phyloP scores from a whole-genome alignment of 2,797 vertebrate genomes.

The Sebastes kiyomatsui region DNA sequence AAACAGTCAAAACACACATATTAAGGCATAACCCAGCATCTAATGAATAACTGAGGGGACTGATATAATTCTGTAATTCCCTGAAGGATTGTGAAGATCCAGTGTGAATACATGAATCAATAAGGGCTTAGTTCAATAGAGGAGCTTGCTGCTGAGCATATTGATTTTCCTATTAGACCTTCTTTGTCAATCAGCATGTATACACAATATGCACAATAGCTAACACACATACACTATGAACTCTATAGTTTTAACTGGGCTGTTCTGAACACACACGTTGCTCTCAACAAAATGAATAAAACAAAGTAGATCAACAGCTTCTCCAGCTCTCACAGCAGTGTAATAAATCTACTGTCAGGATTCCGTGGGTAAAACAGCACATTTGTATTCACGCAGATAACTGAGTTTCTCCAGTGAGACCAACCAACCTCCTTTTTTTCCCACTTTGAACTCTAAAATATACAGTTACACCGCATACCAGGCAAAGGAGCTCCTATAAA shows the following conservation, averaged over 20 bases:
- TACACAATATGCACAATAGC: not conserved
- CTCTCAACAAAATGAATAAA: not conserved
- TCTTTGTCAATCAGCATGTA: not conserved
- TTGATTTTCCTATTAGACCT: constrained; percentile 13
- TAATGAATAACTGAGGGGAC: not conserved
- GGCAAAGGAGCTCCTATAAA: not conserved
- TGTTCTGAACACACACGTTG: not conserved
- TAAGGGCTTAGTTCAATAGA: not conserved
- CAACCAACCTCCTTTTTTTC: not conserved
- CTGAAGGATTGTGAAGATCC: not conserved
- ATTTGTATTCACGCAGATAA: constrained; percentile 26
- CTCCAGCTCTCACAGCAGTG: not conserved
- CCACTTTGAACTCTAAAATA: constrained; percentile 10
- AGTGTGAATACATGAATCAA: constrained; percentile 9
- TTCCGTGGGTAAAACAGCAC: not conserved
- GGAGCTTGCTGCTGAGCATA: not conserved
- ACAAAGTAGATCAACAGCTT: constrained; percentile 15
- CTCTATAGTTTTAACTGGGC: not conserved
- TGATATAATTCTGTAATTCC: not conserved
- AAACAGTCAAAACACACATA: not conserved
- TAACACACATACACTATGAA: not conserved
- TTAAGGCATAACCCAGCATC: not conserved
- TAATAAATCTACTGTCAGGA: constrained; percentile 30
- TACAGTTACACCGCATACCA: constrained; percentile 8
- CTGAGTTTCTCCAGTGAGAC: constrained; percentile 26